A percentile compares a stretch with the other conserved stretches of the same genome.
phyloP scores from a whole-genome alignment of 2,888 invertebrate species.

The Junonia oenone region DNA sequence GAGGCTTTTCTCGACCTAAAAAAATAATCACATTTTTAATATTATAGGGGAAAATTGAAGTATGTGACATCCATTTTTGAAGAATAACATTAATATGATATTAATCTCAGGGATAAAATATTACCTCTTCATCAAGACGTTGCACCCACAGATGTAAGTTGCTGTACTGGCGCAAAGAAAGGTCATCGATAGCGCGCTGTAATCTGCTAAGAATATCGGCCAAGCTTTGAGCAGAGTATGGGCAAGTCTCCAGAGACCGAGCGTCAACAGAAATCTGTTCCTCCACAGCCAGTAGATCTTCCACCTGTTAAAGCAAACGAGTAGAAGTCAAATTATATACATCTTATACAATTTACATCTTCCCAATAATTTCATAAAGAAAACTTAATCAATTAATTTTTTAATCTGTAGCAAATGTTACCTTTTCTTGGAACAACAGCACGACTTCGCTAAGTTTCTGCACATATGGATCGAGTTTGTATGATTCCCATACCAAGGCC shows the following conservation, averaged over 20 bases:
- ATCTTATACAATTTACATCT: not conserved
- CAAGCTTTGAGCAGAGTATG: constrained; percentile 95
- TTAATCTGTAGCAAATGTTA: not conserved
- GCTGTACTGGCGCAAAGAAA: constrained; percentile 97
- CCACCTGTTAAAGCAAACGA: constrained; percentile 82
- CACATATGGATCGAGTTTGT: constrained; percentile 98
- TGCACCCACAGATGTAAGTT: constrained; percentile 98
- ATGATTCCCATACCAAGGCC: constrained; percentile 98
- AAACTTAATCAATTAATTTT: not conserved
- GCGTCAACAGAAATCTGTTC: constrained; percentile 98
- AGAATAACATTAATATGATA: no score
- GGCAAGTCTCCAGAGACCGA: constrained; percentile 96
- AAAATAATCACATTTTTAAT: no score
- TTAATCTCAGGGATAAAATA: no score
- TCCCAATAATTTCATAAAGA: no score
- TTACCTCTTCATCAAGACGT: constrained; percentile 94
- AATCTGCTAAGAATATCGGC: constrained; percentile 95
- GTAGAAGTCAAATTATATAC: not conserved
- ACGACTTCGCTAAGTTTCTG: constrained; percentile 97
- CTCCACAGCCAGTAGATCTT: constrained; percentile 96
- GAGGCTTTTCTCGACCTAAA: constrained; percentile 96
- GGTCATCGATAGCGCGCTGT: constrained; percentile 98
- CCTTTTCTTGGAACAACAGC: constrained; percentile 97
- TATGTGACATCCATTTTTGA: no score
- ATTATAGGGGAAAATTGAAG: no score